These are phyloP conservation scores for Anoplophora glabripennis DNA, from an alignment of 1,140 invertebrate genomes.

Conservation along the genomic window DNA sequence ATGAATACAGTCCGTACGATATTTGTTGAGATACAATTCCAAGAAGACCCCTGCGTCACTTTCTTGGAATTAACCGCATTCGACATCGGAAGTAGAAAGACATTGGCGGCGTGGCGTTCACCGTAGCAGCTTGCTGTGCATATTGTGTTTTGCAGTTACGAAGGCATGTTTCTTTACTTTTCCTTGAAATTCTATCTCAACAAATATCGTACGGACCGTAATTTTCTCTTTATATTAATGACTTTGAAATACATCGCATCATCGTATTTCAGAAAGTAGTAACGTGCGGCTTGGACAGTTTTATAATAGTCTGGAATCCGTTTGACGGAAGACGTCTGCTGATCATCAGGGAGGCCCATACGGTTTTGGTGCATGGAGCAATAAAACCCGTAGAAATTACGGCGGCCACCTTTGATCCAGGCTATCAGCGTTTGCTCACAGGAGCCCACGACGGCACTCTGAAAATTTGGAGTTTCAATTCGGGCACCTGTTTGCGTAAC, in stretches of 20 bases:
- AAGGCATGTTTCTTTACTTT: too few relatives aligned
- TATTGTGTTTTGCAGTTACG: too few relatives aligned
- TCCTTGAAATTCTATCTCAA: too few relatives aligned
- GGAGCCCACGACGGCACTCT: conserved; percentile 53
- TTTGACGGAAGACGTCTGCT: conserved; percentile 59
- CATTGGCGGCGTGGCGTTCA: too few relatives aligned
- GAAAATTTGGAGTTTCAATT: conserved; percentile 79
- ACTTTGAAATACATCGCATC: background rate
- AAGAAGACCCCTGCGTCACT: too few relatives aligned
- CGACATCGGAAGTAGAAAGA: too few relatives aligned
- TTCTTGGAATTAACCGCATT: too few relatives aligned
- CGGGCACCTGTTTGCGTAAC: conserved; percentile 62
- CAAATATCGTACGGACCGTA: too few relatives aligned
- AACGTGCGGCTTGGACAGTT: conserved; percentile 66
- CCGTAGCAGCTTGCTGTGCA: too few relatives aligned
- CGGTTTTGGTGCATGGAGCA: conserved; percentile 57
- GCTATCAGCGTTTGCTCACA: conserved; percentile 61
- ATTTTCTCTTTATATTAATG: too few relatives aligned
- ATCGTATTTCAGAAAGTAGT: conserved; percentile 52
- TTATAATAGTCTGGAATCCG: conserved; percentile 72
- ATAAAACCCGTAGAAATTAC: conserved; percentile 68
- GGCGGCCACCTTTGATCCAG: conserved; percentile 69
- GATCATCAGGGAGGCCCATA: conserved; percentile 64
- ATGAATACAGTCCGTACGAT: too few relatives aligned
- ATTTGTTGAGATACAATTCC: too few relatives aligned